Conservation (phyloP, 2,113 vertebrate species). For the Caloenas nicobarica region DNA sequence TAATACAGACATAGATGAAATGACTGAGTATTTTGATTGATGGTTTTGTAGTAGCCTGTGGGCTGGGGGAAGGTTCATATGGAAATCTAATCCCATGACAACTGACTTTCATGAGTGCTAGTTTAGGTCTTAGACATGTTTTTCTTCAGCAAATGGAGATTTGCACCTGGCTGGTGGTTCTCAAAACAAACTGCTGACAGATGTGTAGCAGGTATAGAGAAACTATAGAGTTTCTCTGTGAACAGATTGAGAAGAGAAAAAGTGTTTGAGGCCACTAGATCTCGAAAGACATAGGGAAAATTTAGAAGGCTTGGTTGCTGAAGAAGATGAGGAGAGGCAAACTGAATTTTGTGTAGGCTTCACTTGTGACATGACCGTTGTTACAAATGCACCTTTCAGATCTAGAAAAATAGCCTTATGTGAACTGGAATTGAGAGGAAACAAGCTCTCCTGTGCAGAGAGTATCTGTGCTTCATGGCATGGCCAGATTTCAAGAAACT, state of each 20-base stretch:
- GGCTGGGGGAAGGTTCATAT: neutral
- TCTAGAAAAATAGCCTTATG: neutral
- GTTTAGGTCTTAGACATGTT: neutral
- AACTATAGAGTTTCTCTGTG: neutral
- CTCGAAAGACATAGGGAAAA: neutral
- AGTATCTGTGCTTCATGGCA: neutral
- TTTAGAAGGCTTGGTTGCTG: neutral
- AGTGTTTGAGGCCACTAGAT: neutral
- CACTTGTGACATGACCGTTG: neutral
- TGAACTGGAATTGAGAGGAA: neutral
- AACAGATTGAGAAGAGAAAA: neutral
- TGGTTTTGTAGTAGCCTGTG: neutral
- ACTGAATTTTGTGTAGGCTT: neutral
- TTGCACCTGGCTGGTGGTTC: neutral
- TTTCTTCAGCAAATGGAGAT: neutral
- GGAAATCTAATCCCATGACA: neutral
- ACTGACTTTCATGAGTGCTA: neutral
- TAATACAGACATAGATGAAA: neutral
- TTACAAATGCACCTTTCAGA: neutral
- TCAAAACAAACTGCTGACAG: neutral
- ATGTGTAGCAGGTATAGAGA: neutral
- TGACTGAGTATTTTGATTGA: neutral
- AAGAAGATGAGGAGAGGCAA: neutral
- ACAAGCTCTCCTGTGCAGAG: neutral
- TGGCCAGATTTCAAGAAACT: neutral